Conservation (phyloP, 2,888 invertebrate genomes). For the Spodoptera littoralis region DNA sequence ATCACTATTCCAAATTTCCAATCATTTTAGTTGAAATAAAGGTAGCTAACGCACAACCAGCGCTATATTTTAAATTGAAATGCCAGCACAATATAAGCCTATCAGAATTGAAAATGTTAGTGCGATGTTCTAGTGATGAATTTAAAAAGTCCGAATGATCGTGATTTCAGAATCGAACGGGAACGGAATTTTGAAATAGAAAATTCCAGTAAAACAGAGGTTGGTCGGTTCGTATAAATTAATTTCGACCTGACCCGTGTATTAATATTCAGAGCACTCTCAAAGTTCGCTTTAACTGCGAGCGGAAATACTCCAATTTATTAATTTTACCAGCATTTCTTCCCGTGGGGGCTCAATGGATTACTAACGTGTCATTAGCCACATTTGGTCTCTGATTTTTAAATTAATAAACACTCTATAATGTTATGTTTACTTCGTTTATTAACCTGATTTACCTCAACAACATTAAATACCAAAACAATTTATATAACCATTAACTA, state of each 20-base stretch:
- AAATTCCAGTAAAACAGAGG: constrained; percentile 79
- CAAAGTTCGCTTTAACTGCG: constrained; percentile 84
- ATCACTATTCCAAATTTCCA: no score
- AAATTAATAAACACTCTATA: constrained; percentile 23
- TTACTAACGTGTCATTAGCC: constrained; percentile 67
- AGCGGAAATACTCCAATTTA: constrained; percentile 82
- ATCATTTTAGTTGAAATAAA: not conserved
- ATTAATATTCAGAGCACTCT: constrained; percentile 87
- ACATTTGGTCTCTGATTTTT: constrained; percentile 56
- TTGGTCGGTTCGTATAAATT: constrained; percentile 84
- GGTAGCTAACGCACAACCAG: not conserved
- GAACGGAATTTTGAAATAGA: constrained; percentile 80
- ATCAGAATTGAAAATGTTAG: constrained; percentile 42
- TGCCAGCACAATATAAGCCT: constrained; percentile 24
- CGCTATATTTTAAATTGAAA: constrained; percentile 14
- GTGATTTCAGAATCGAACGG: constrained; percentile 76
- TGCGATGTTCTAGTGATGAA: constrained; percentile 43
- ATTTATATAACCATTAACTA: no score
- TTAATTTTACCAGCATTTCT: constrained; percentile 78
- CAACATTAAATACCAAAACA: no score
- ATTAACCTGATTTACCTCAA: no score
- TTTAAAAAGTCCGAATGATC: constrained; percentile 60
- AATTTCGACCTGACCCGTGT: constrained; percentile 83
- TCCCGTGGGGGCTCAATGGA: constrained; percentile 65
- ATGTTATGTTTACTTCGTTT: not conserved